These are phyloP conservation scores for Melanotaenia pygmaea DNA, from an alignment of 2,797 vertebrate genomes.

Conservation along the genomic window DNA sequence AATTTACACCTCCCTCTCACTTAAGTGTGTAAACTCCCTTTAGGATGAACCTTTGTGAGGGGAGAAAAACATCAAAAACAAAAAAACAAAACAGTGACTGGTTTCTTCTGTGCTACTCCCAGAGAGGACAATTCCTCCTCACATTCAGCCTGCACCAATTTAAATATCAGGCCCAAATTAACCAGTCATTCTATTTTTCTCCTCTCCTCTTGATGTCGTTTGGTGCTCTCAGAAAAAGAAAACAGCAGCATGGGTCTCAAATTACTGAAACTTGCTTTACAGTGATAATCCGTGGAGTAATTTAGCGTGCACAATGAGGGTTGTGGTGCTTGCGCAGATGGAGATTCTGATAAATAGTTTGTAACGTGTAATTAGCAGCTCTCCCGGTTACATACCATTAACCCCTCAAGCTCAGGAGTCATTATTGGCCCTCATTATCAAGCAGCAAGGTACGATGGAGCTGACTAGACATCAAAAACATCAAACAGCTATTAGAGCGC, in stretches of 20 bases:
- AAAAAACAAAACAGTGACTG: slow-evolving; percentile 54
- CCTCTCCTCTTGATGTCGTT: slow-evolving; percentile 66
- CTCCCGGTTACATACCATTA: slow-evolving; percentile 99
- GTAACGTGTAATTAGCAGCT: slow-evolving; percentile 99
- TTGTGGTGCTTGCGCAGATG: slow-evolving; percentile 94
- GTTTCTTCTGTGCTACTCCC: slow-evolving; percentile 43
- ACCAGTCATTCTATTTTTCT: slow-evolving; percentile 75
- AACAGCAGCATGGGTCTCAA: slow-evolving; percentile 92
- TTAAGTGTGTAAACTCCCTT: slow-evolving; percentile 66
- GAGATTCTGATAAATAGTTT: slow-evolving; percentile 99
- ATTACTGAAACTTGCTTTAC: slow-evolving; percentile 99
- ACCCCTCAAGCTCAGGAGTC: slow-evolving; percentile 98
- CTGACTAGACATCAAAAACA: slow-evolving; percentile 96
- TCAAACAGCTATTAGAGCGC: slow-evolving; percentile 77
- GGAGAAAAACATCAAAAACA: slow-evolving; percentile 24
- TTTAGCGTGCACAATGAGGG: slow-evolving; percentile 97
- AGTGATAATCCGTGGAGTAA: slow-evolving; percentile 99
- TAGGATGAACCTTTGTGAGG: slow-evolving; percentile 59
- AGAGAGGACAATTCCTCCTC: slow-evolving; percentile 48
- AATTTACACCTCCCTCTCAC: slow-evolving; percentile 78
- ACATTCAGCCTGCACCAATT: slow-evolving; percentile 43
- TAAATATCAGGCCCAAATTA: slow-evolving; percentile 75
- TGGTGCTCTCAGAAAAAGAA: slow-evolving; percentile 82
- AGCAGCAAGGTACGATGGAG: slow-evolving; percentile 97
- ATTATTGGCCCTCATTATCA: slow-evolving; percentile 97